Evolutionary conservation across 2,113 vertebrate genomes (phyloP), one percentile per base, ranked within the genome.

Genomic region (Gulo gulo): DNA sequence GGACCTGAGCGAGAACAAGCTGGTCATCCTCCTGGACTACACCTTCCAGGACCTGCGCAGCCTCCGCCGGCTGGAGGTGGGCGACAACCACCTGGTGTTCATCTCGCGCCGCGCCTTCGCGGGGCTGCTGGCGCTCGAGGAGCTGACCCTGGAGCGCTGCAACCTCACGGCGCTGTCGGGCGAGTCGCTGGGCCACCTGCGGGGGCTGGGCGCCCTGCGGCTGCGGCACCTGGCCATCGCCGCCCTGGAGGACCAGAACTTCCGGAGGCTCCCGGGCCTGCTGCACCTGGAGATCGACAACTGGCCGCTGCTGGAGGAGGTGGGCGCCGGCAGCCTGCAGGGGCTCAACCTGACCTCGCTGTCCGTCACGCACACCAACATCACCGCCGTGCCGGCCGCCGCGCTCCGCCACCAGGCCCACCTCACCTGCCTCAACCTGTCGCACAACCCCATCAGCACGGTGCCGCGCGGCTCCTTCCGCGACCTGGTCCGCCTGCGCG

Each of bases 51-150:
- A 99, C 94, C 98, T 99, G 91, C 98, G 97, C 61, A 99, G 98
- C 98, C 98, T 99, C 16, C 99, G 98, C 92, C 99, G 98, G 89
- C 99, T 99, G 89, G 99, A 99, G 79, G 99, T 99, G 52, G 99
- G 99, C 0, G 99, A 99, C 98, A 99, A 99, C 0, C 99, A 99
- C 98, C 97, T 99, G 98, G 99, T 99, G 96, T 99, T 99, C 98
- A 99, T 99, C 98, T 99, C 99, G 24, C 99, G 99, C 21, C 99
- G 99, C 16, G 99, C 99, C 93, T 99, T 99, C 97, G 98, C 99
- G 0, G 99, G 99, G 84, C 98, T 99, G 82, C 98, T 99, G 1
- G 99, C 99, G 3, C 99, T 99, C 61, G 99, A 98, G 74, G 99
- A 99, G 98, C 98, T 99, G 93, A 99, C 99, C 39, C 99, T 99